These are phyloP conservation scores for Actinostola sp. DNA, from an alignment of 92 coral and sea anemone genomes.

Conservation along the genomic window DNA sequence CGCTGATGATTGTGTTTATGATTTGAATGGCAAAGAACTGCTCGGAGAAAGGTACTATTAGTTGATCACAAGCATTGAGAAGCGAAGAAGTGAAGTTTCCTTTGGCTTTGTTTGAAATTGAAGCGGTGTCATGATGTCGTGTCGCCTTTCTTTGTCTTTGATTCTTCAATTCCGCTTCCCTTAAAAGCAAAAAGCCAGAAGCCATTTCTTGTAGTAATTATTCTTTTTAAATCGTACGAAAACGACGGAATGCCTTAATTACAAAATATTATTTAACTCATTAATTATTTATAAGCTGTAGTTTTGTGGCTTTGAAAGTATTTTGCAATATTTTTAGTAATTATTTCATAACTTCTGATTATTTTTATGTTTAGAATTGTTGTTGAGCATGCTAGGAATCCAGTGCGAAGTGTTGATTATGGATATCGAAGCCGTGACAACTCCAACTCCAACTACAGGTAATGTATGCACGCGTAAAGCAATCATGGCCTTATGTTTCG, in stretches of 20 bases:
- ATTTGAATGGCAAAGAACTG: constrained; percentile 92
- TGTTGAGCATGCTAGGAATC: constrained; percentile 97
- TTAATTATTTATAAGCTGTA: background rate
- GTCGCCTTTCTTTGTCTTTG: background rate
- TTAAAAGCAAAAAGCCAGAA: background rate
- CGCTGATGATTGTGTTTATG: constrained; percentile 95
- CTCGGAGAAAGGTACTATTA: constrained; percentile 86
- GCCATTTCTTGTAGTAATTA: too few species aligned
- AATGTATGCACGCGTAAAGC: too few species aligned
- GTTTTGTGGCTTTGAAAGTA: background rate
- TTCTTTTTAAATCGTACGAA: too few species aligned
- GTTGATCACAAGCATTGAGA: too few species aligned
- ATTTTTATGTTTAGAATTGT: constrained; percentile 67
- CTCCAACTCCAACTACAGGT: constrained; percentile 26
- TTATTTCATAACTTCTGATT: background rate
- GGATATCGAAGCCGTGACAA: constrained; percentile 78
- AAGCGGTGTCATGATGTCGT: background rate
- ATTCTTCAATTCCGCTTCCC: background rate
- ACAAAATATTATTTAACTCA: background rate
- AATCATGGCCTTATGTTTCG: too few species aligned
- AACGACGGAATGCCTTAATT: too few species aligned
- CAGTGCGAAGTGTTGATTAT: constrained; percentile 81
- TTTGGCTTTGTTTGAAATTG: too few species aligned
- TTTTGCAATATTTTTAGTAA: background rate
- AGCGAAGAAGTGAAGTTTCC: background rate